Percentiles rank a stretch among this genome's conserved stretches.
Evolutionary conservation across 2,113 vertebrate species (phyloP).

Genomic region (Corythornis cristatus): DNA sequence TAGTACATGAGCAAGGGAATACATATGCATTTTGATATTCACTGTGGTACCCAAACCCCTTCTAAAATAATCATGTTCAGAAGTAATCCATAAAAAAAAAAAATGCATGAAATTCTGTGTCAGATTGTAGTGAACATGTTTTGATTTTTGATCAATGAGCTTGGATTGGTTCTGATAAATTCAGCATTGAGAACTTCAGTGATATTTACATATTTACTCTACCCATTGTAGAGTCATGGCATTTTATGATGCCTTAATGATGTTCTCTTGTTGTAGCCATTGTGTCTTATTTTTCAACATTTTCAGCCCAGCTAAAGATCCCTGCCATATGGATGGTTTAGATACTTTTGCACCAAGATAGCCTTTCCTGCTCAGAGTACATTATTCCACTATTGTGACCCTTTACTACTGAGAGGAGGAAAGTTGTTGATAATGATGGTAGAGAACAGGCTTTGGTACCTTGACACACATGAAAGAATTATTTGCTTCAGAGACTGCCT

Average conservation of each 20-base stretch:
- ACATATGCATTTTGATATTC: background rate
- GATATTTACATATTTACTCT: background rate
- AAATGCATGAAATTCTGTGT: background rate
- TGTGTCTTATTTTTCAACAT: background rate
- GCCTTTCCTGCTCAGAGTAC: background rate
- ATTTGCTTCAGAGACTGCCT: background rate
- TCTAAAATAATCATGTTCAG: background rate
- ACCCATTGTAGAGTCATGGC: background rate
- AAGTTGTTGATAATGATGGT: background rate
- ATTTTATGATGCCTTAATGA: background rate
- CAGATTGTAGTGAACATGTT: background rate
- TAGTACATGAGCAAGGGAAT: background rate
- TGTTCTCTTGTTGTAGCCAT: background rate
- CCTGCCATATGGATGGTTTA: background rate
- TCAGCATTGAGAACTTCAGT: background rate
- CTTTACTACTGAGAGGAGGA: background rate
- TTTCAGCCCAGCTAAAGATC: background rate
- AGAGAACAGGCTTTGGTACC: background rate
- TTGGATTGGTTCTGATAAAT: background rate
- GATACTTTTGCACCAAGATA: background rate
- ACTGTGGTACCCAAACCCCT: accelerated
- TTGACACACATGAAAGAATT: background rate
- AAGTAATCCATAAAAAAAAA: background rate
- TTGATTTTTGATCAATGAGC: background rate
- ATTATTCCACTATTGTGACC: background rate